Base-by-base conservation (phyloP, 2,888 invertebrate genomes). In the Cataglyphis albicans region DNA sequence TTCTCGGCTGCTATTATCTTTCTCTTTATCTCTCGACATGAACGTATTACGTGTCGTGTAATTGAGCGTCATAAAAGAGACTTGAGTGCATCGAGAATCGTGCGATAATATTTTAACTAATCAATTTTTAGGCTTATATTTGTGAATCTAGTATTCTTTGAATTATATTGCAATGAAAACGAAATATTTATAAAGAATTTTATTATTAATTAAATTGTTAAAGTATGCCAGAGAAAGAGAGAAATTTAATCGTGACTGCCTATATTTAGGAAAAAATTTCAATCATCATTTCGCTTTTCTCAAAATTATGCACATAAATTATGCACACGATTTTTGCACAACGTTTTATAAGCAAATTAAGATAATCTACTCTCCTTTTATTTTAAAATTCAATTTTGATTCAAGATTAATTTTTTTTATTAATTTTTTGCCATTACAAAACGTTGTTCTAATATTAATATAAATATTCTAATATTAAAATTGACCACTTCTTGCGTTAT, bases 171-270 rank as follows among this genome's bases (percentile, higher is more conserved):
- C 57, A 61, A 80, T 25, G 57, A 80, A 44, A 12, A n/a, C n/a
- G 35, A 80, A 80, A 80, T 59, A 78, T 78, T 78, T 68, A 70
- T 68, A 25, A 35, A 35, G 35, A 68, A 80, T 70, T 70, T 67
- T 59, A 78, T 78, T 68, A 78, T 68, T 68, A 78, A 68, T 68
- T 44, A 41, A 78, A 78, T 59, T 35, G 25, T 78, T 78, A 68
- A 68, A 35, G 68, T 10, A 35, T 15, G 18, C 25, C 18, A 29
- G 35, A 18, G 35, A 29, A 12, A 48, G 59, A 80, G 15, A 21
- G 15, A 52, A 52, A 2, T 35, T 80, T 59, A 59, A 59, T 25
- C 7, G 7, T 76, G 35, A 29, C 25, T 25, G 18, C 44, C 21
- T 70, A 32, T 59, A 35, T 35, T 59, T 59, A 32, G 59, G 18